Evolutionary conservation across 2,888 invertebrate species (phyloP), one percentile per base, ranked within the genome.

Genomic region (Volucella bombylans): DNA sequence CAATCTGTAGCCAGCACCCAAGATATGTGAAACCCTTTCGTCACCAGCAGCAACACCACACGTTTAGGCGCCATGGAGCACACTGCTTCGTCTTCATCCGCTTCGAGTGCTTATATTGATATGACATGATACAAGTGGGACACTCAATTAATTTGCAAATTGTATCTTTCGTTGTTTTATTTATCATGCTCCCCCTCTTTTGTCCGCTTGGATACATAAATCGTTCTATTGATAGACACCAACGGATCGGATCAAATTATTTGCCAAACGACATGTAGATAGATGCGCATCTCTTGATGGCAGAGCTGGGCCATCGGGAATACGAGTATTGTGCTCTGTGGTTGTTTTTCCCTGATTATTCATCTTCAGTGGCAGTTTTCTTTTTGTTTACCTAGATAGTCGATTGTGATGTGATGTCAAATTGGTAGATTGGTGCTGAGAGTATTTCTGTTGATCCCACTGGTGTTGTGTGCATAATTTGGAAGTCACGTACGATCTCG

Each of bases 131-230:
- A 43, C 41, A 39, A 49, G 41, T 52, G 52, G 69, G 62, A 50
- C 68, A 62, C 12, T 12, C 69, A 69, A 79, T 79, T 73, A 78
- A 78, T 82, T 78, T 23, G 39, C 57, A 39, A 52, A 71, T 76
- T 76, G 57, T 39, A 43, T 71, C 52, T 50, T 67, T 52, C 54
- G 54, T 38, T 78, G 50, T 31, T 72, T 61, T 78, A 57, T 67
- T 77, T 57, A 49, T 54, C 71, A 23, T 50, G 8, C 23, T 14
- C 23, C 39, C 2, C 31, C 65, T 12, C 38, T 45, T 49, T 61
- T 23, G 57, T 2, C 57, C 41, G 23, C 65, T 6, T 61, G 41
- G 73, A 50, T 45, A 73, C 61, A 50, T 31, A 11, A 14, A 68
- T 52, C 47, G 65, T 79, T 79, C 71, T 73, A 62, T 61, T 67